Conservation (phyloP, 2,888 invertebrate genomes). For the Tuta absoluta region DNA sequence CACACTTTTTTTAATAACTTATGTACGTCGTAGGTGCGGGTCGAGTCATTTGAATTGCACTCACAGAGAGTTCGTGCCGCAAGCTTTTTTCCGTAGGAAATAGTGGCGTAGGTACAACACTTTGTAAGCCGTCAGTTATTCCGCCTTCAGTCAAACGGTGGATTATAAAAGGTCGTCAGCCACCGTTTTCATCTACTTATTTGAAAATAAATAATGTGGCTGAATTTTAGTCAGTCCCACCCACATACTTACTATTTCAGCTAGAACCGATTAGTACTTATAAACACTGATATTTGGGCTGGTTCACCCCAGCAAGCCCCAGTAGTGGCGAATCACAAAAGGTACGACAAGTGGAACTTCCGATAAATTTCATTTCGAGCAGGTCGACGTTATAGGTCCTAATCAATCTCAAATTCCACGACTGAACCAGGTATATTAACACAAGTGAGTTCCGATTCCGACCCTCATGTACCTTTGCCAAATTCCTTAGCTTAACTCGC, state of each 20-base stretch:
- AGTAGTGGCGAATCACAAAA: too few species aligned
- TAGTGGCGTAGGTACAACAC: slow-evolving; percentile 62
- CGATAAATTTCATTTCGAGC: too few species aligned
- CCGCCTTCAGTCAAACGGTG: slow-evolving; percentile 60
- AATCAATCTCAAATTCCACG: background rate
- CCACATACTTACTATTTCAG: too few species aligned
- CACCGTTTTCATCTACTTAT: background rate
- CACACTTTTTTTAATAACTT: slow-evolving; percentile 81
- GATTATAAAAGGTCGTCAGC: slow-evolving; percentile 39
- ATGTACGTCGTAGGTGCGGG: slow-evolving; percentile 59
- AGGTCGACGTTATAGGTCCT: too few species aligned
- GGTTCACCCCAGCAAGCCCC: too few species aligned
- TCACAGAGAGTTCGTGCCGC: slow-evolving; percentile 58
- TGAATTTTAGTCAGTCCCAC: background rate
- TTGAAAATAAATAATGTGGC: background rate
- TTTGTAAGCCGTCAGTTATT: slow-evolving; percentile 61
- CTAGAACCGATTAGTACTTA: too few species aligned
- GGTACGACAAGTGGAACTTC: too few species aligned
- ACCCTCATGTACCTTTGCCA: too few species aligned
- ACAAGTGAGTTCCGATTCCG: too few species aligned
- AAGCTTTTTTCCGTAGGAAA: slow-evolving; percentile 66
- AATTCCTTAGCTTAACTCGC: too few species aligned
- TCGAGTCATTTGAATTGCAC: slow-evolving; percentile 62
- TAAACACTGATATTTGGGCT: too few species aligned
- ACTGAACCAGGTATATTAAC: too few species aligned